phyloP scores from a whole-genome alignment of 37 sponge, comb jelly and placozoan genomes.

The Agelas oroides region DNA sequence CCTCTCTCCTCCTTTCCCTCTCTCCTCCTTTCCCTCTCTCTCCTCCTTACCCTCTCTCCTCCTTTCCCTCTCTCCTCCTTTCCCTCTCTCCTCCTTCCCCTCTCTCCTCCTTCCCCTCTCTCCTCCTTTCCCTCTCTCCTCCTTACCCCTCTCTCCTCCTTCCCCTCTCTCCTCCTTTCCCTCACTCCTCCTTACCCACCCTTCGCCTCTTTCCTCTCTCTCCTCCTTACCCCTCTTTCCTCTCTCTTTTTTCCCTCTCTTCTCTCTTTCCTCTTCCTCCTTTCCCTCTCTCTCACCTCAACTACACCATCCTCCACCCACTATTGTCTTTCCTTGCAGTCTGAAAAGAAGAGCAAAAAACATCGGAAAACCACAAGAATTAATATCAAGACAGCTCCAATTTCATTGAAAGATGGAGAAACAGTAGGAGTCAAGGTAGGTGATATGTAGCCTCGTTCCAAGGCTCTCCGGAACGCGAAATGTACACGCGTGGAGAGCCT shows the following conservation, averaged over 20 bases:
- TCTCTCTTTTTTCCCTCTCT: neutral
- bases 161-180: neutral
- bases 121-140: no score
- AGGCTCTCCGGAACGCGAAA: no score
- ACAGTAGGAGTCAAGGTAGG: slow-evolving; percentile 74
- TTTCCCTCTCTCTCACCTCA: neutral
- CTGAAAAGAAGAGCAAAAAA: neutral
- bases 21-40: neutral
- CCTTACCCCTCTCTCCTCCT: no score
- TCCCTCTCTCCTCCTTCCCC: neutral
- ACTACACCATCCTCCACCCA: neutral
- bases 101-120: neutral
- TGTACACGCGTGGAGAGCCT: no score
- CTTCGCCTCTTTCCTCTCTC: neutral
- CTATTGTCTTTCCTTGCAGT: neutral
- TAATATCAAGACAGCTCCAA: slow-evolving; percentile 74
- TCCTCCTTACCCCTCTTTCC: neutral
- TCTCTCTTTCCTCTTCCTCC: no score
- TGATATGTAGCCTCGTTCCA: no score
- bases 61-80: neutral
- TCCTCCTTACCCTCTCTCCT: no score
- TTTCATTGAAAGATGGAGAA: slow-evolving; percentile 81
- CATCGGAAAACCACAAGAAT: neutral
- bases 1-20: neutral
- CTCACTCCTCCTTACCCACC: no score